Evolutionary conservation across 2,888 invertebrate species (phyloP).

Genomic region (Dicycla oo): DNA sequence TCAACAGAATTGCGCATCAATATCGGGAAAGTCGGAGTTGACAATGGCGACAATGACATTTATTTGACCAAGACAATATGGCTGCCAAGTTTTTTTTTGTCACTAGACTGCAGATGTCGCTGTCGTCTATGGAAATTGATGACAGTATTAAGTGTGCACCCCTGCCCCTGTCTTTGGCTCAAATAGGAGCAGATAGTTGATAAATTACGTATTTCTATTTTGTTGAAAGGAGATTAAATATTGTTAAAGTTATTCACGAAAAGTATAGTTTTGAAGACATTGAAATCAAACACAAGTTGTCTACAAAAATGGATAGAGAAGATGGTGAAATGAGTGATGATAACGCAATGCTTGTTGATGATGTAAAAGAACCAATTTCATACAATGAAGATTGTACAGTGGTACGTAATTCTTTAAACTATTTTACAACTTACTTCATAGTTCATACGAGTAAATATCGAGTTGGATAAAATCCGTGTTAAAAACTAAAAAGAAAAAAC

Average conservation of each 20-base stretch:
- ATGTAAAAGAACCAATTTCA: constrained; percentile 65
- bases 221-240: not conserved
- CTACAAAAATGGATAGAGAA: constrained; percentile 79
- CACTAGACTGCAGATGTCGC: too few species aligned
- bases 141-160: too few species aligned
- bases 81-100: too few species aligned
- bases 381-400: constrained; percentile 71
- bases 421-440: not conserved
- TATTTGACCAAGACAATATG: too few species aligned
- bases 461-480: not conserved
- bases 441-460: not conserved
- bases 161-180: too few species aligned
- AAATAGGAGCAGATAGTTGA: too few species aligned
- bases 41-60: too few species aligned
- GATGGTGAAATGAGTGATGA: constrained; percentile 89
- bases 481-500: not conserved
- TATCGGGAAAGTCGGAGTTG: too few species aligned
- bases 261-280: not conserved
- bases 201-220: not conserved
- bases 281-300: constrained; percentile 1
- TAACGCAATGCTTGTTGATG: constrained; percentile 81
- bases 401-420: constrained; percentile 68
- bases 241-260: not conserved
- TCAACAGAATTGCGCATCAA: too few species aligned
- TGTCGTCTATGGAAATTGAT: too few species aligned